These are phyloP conservation scores for Crypturellus undulatus DNA, from an alignment of 2,113 vertebrate species.

Conservation along the genomic window DNA sequence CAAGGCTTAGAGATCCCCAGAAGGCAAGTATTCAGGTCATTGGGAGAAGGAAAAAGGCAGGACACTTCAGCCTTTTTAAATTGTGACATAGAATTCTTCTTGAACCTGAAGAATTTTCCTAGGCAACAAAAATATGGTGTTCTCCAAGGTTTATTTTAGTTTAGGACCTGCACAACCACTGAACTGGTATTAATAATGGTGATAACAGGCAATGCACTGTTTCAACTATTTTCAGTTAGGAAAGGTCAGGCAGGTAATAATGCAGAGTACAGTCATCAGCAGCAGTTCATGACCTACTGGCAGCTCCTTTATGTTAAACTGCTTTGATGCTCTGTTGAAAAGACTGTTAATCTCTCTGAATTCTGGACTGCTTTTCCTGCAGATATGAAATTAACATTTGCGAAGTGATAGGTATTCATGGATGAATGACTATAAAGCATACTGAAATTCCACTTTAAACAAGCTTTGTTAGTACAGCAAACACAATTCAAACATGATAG, in stretches of 20 bases:
- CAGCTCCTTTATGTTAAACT: neutral
- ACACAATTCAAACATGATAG: neutral
- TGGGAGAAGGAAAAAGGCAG: neutral
- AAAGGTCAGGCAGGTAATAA: neutral
- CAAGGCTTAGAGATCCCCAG: neutral
- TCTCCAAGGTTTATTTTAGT: neutral
- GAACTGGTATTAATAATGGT: neutral
- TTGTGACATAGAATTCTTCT: neutral
- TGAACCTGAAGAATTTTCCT: neutral
- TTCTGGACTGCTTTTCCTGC: neutral
- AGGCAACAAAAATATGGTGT: neutral
- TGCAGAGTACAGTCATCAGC: neutral
- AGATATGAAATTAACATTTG: neutral
- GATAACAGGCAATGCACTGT: neutral
- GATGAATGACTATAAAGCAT: neutral
- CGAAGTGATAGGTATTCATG: neutral
- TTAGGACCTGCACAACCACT: neutral
- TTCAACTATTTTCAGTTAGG: neutral
- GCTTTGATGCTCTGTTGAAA: neutral
- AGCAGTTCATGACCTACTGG: neutral
- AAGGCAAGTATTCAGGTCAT: neutral
- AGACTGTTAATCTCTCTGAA: neutral
- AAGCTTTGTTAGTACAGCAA: neutral
- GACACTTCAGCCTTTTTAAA: neutral
- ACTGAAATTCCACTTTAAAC: neutral